Evolutionary conservation across 2,797 vertebrate species (phyloP).

Genomic region (Sebastes hubbsi): DNA sequence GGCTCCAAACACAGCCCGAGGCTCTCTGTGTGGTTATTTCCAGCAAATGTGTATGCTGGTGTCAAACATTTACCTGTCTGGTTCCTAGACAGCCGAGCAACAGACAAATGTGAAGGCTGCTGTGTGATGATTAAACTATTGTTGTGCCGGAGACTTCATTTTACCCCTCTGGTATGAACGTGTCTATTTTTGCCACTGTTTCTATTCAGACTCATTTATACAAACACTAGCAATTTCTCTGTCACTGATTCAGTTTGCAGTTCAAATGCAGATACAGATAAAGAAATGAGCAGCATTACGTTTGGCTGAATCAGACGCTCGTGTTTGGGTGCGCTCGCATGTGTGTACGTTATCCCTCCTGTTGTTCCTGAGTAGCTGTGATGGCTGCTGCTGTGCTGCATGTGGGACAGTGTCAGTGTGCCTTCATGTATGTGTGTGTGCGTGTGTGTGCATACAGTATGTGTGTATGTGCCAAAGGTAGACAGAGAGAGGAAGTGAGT

Average conservation of each 20-base stretch:
- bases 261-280: conserved; percentile 10
- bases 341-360: not conserved
- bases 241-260: conserved; percentile 1
- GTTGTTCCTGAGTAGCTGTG: conserved; percentile 9
- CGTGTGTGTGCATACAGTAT: not conserved
- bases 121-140: not conserved
- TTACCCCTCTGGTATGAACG: not conserved
- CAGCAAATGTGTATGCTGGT: not conserved
- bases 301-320: not conserved
- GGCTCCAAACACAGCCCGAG: not conserved
- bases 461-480: conserved; percentile 29
- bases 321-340: not conserved
- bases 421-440: not conserved
- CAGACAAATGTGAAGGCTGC: not conserved
- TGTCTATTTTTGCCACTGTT: conserved; percentile 3
- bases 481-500: conserved; percentile 45
- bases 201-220: conserved; percentile 2
- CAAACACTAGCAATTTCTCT: conserved; percentile 14
- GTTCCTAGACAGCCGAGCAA: conserved; percentile 1
- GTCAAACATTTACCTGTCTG: conserved; percentile 11
- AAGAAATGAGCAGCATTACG: conserved; percentile 2
- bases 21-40: conserved; percentile 1
- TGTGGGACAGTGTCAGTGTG: conserved; percentile 24
- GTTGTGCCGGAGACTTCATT: conserved; percentile 10
- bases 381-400: conserved; percentile 11